A percentile compares a stretch with the other conserved stretches of the same genome.
Conservation (phyloP, 2,113 vertebrate genomes). For the Rhabdornis inornatus region DNA sequence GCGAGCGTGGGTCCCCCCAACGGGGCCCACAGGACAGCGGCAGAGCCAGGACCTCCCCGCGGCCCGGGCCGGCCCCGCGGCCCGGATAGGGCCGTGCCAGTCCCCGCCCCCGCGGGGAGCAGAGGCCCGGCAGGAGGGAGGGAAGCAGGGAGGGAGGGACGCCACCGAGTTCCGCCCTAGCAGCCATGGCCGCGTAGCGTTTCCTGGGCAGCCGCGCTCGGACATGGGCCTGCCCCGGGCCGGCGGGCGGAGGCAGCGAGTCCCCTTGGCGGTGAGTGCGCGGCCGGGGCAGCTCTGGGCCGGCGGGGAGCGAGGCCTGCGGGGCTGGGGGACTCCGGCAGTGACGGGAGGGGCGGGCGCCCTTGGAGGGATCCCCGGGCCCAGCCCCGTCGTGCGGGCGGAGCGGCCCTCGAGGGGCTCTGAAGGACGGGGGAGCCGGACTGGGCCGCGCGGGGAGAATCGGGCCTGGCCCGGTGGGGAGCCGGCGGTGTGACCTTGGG, state of each 20-base stretch:
- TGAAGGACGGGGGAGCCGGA: background rate
- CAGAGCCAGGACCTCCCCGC: accelerated
- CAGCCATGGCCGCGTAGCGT: conserved; percentile 35
- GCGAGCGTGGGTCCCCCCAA: accelerated
- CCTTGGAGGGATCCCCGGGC: background rate
- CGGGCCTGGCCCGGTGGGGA: background rate
- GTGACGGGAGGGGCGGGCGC: background rate
- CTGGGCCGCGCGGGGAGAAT: background rate
- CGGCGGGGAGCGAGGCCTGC: background rate
- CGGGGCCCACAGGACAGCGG: accelerated
- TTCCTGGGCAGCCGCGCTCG: background rate
- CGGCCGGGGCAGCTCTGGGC: background rate
- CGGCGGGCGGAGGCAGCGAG: background rate
- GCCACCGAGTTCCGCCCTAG: conserved; percentile 1
- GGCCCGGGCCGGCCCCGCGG: background rate
- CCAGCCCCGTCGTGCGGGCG: background rate
- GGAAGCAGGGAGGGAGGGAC: background rate
- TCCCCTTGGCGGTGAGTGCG: conserved; percentile 9
- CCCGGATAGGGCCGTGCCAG: background rate
- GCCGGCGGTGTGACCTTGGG: background rate
- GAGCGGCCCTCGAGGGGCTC: background rate
- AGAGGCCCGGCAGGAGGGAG: background rate
- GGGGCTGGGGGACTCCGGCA: background rate
- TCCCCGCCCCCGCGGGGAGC: background rate
- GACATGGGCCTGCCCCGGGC: conserved; percentile 47